Conservation (phyloP, 2,797 vertebrate species). For the Poeciliopsis gracilis region DNA sequence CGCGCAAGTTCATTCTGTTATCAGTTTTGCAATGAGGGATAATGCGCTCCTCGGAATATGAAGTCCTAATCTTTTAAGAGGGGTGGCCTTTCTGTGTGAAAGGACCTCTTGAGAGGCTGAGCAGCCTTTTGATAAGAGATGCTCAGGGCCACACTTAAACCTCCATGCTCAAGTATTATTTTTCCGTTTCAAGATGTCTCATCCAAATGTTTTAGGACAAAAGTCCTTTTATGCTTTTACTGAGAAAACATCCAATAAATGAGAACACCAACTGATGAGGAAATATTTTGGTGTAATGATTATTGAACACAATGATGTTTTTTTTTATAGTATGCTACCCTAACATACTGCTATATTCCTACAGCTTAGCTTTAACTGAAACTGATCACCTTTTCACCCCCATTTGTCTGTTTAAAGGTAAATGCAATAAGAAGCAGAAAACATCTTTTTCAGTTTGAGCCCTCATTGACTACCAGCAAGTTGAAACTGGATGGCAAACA, state of each 20-base stretch:
- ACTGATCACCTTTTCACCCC: background rate
- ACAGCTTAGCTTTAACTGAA: background rate
- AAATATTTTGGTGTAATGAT: background rate
- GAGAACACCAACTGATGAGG: background rate
- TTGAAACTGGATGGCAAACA: background rate
- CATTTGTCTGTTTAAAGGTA: background rate
- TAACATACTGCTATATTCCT: background rate
- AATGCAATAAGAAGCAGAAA: background rate
- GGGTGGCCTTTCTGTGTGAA: slow-evolving; percentile 29
- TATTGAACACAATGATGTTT: background rate
- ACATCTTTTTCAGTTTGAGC: background rate
- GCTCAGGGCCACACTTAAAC: slow-evolving; percentile 9
- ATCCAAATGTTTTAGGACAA: background rate
- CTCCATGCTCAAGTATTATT: background rate
- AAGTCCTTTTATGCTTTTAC: background rate
- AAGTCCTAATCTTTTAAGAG: slow-evolving; percentile 32
- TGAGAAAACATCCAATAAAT: background rate
- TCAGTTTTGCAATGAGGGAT: slow-evolving; percentile 17
- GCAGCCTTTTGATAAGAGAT: slow-evolving; percentile 20
- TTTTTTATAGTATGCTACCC: background rate
- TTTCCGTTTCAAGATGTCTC: background rate
- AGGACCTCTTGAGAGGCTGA: slow-evolving; percentile 34
- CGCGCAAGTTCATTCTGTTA: slow-evolving; percentile 11
- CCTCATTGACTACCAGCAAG: background rate
- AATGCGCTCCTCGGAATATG: slow-evolving; percentile 18